Conservation (phyloP, 1,140 invertebrate genomes). For the Trichonephila clavipes region DNA sequence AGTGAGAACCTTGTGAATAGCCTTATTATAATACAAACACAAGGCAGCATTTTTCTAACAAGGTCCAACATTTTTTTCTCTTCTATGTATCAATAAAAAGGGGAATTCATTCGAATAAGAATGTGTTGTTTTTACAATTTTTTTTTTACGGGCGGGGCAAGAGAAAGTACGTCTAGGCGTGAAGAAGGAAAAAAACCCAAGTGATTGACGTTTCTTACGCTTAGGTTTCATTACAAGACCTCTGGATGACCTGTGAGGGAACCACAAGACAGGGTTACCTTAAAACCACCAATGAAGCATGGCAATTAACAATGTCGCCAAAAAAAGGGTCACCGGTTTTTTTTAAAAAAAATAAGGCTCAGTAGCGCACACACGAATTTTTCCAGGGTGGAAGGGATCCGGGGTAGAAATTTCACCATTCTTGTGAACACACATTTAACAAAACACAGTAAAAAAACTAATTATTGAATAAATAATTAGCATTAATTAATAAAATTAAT, state of each 20-base stretch:
- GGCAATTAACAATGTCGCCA: background rate
- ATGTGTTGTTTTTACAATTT: background rate
- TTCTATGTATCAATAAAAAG: background rate
- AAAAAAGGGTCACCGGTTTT: no score
- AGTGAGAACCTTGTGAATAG: background rate
- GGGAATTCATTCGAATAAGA: background rate
- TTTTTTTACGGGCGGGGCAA: background rate
- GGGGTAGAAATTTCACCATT: no score
- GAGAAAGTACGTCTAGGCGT: background rate
- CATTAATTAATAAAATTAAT: no score
- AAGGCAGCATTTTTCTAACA: background rate
- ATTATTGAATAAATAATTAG: no score
- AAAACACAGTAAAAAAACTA: no score
- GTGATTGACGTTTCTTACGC: constrained; percentile 58
- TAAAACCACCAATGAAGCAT: background rate
- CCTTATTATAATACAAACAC: background rate
- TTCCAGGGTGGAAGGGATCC: no score
- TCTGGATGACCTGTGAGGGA: background rate
- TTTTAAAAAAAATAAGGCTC: no score
- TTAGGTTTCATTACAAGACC: constrained; percentile 58
- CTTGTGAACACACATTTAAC: no score
- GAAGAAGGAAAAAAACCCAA: background rate
- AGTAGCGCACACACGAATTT: no score
- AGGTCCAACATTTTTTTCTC: background rate
- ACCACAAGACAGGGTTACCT: background rate